phyloP scores from a whole-genome alignment of 2,888 invertebrate genomes.

The Athrips mouffetella region DNA sequence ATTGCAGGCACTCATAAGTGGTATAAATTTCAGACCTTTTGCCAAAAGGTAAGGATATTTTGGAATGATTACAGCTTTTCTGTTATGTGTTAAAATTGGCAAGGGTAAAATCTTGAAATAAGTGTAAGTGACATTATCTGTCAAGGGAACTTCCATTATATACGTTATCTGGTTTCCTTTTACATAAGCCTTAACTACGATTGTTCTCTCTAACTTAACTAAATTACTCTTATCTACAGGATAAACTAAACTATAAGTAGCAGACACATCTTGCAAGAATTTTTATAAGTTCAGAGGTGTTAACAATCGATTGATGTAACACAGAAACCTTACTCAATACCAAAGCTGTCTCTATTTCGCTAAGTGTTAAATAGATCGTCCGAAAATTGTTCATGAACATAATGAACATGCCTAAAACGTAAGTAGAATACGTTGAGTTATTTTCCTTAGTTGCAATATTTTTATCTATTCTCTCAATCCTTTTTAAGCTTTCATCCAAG shows the following conservation, averaged over 20 bases:
- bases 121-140: conserved; percentile 11
- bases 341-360: conserved; percentile 20
- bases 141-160: conserved; percentile 13
- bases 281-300: conserved; percentile 18
- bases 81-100: conserved; percentile 9
- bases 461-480: background rate
- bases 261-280: conserved; percentile 6
- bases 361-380: conserved; percentile 15
- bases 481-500: background rate
- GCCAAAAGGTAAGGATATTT: conserved; percentile 14
- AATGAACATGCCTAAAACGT: conserved; percentile 17
- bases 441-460: background rate
- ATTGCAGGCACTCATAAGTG: conserved; percentile 7
- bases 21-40: conserved; percentile 8
- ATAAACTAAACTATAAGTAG: conserved; percentile 12
- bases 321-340: conserved; percentile 18
- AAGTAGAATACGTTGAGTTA: background rate
- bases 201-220: conserved; percentile 18
- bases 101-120: conserved; percentile 15
- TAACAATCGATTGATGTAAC: conserved; percentile 19
- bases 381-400: conserved; percentile 20
- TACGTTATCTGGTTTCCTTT: conserved; percentile 7
- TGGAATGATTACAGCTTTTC: conserved; percentile 9
- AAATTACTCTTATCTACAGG: conserved; percentile 12
- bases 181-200: conserved; percentile 15